Conservation (phyloP, 2,113 vertebrate genomes). For the Forbesichthys papilliferus region DNA sequence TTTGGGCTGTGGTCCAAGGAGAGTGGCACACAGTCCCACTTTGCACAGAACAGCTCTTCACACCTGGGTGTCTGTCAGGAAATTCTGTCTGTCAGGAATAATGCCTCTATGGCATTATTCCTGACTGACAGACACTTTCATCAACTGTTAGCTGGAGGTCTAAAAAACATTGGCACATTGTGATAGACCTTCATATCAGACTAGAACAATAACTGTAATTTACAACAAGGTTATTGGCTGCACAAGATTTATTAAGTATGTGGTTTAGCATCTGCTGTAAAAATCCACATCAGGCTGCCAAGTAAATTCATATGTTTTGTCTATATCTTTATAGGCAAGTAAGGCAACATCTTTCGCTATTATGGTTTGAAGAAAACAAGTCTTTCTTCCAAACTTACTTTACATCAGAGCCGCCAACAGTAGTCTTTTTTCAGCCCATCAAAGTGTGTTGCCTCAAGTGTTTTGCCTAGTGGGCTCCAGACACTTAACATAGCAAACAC, state of each 20-base stretch:
- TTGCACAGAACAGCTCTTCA: conserved; percentile 40
- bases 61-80: conserved; percentile 37
- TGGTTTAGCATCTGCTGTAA: too few species aligned
- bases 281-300: too few species aligned
- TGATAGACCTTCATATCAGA: neutral
- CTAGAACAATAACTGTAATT: neutral
- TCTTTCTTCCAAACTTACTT: too few species aligned
- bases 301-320: too few species aligned
- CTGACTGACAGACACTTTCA: conserved; percentile 27
- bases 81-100: neutral
- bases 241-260: too few species aligned
- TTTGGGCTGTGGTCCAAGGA: conserved; percentile 2
- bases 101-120: neutral
- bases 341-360: too few species aligned
- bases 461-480: neutral
- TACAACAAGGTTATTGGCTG: neutral
- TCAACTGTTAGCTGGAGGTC: conserved; percentile 27
- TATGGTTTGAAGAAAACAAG: too few species aligned
- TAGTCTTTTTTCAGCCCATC: neutral
- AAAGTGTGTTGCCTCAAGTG: neutral
- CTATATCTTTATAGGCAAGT: too few species aligned
- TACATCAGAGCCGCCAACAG: neutral
- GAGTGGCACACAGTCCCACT: conserved; percentile 1
- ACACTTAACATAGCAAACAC: neutral
- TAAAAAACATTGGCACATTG: neutral